phyloP scores from a whole-genome alignment of 2,888 invertebrate species.

The Lepidochrysops patricia region DNA sequence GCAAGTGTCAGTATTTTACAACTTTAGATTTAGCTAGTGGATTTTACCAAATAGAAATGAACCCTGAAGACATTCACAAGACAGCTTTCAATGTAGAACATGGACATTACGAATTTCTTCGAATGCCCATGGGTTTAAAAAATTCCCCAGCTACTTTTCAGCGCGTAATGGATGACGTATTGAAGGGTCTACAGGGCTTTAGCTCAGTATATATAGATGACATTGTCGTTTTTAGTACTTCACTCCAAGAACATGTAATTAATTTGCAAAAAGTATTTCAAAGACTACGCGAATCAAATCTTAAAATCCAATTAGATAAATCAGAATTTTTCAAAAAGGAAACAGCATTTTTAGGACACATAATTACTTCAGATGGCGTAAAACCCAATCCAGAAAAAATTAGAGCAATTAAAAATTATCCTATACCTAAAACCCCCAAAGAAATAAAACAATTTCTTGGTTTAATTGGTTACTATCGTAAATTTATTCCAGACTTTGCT shows the following conservation, averaged over 20 bases:
- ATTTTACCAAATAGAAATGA: slow-evolving; percentile 25
- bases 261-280: slow-evolving; percentile 27
- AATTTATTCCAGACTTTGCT: slow-evolving; percentile 31
- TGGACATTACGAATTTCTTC: slow-evolving; percentile 24
- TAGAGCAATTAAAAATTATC: slow-evolving; percentile 26
- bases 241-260: slow-evolving; percentile 27
- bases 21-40: slow-evolving; percentile 24
- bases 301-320: slow-evolving; percentile 30
- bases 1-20: slow-evolving; percentile 24
- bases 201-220: slow-evolving; percentile 34
- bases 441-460: slow-evolving; percentile 30
- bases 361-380: slow-evolving; percentile 26
- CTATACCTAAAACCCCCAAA: slow-evolving; percentile 27
- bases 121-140: slow-evolving; percentile 27
- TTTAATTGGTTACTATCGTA: slow-evolving; percentile 29
- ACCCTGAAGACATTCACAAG: slow-evolving; percentile 20
- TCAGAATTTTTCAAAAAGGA: slow-evolving; percentile 25
- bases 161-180: slow-evolving; percentile 31
- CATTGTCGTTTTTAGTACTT: slow-evolving; percentile 30
- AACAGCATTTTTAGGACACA: slow-evolving; percentile 25
- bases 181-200: slow-evolving; percentile 27
- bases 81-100: slow-evolving; percentile 24
- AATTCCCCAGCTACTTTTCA: slow-evolving; percentile 31
- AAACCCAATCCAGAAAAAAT: slow-evolving; percentile 31
- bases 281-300: slow-evolving; percentile 25